These are phyloP conservation scores for Galaxias olidus DNA, from an alignment of 2,797 vertebrate species.

Conservation along the genomic window DNA sequence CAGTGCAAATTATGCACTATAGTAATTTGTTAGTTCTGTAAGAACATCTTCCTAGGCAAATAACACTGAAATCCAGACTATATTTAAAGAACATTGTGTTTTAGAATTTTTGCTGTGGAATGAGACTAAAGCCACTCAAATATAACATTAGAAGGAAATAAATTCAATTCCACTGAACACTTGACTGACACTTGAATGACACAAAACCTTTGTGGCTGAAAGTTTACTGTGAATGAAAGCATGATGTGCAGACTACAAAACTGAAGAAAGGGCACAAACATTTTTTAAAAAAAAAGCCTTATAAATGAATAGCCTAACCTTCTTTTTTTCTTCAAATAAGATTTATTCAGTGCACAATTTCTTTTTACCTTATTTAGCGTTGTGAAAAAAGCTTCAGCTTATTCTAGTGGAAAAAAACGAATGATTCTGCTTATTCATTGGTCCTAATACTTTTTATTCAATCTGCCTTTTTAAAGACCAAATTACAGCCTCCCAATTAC, in stretches of 20 bases:
- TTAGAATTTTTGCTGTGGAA: constrained; percentile 40
- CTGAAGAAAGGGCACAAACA: constrained; percentile 43
- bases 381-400: constrained; percentile 28
- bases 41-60: not conserved
- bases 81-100: constrained; percentile 30
- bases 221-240: constrained; percentile 76
- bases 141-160: constrained; percentile 35
- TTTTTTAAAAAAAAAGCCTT: constrained; percentile 60
- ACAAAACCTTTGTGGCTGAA: constrained; percentile 64
- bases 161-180: constrained; percentile 51
- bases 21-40: constrained; percentile 1
- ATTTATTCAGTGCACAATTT: constrained; percentile 40
- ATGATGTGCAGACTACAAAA: constrained; percentile 58
- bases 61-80: constrained; percentile 18
- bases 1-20: constrained; percentile 3
- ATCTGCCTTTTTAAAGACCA: constrained; percentile 36
- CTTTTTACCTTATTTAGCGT: constrained; percentile 41
- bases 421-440: constrained; percentile 29
- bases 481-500: constrained; percentile 45
- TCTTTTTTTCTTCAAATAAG: constrained; percentile 42
- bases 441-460: too few relatives aligned
- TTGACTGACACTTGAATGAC: constrained; percentile 68
- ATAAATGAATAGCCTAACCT: constrained; percentile 46
- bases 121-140: constrained; percentile 59
- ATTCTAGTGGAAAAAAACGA: constrained; percentile 5